Evolutionary conservation across 2,113 vertebrate genomes (phyloP).

Genomic region (Ochotona princeps): DNA sequence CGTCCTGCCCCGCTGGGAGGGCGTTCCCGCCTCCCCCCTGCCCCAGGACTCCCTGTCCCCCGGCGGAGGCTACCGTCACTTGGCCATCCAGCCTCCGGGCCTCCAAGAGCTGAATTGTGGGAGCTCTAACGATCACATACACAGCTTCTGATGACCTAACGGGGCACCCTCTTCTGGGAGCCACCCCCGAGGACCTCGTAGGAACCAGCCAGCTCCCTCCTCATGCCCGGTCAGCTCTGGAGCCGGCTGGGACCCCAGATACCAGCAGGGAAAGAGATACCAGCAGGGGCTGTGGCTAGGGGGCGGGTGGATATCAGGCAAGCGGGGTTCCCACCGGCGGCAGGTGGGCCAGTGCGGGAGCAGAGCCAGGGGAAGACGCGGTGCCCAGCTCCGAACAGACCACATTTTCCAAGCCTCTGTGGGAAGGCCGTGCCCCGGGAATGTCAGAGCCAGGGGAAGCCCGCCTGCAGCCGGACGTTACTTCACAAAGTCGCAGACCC

Average conservation of each 20-base stretch:
- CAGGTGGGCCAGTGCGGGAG: not conserved
- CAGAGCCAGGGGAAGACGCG: rapidly evolving
- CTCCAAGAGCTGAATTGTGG: not conserved
- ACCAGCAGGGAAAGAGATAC: not conserved
- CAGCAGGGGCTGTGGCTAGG: not conserved
- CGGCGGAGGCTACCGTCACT: slow-evolving; percentile 4
- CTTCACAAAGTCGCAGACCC: not conserved
- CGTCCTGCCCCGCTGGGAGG: slow-evolving; percentile 87
- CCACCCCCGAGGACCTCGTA: not conserved
- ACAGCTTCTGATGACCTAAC: not conserved
- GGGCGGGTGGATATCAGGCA: too few species aligned
- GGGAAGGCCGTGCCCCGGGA: too few species aligned
- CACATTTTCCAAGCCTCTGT: not conserved
- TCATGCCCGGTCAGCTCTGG: not conserved
- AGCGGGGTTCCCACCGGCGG: not conserved
- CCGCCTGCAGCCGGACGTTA: rapidly evolving
- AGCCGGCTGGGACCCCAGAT: not conserved
- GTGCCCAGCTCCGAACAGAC: not conserved
- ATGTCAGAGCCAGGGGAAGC: not conserved
- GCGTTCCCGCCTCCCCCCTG: slow-evolving; percentile 39
- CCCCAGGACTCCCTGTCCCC: slow-evolving; percentile 62
- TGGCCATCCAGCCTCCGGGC: too few species aligned
- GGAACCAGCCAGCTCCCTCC: not conserved
- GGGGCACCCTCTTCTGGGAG: not conserved
- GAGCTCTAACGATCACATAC: not conserved